Evolutionary conservation across 1,140 invertebrate genomes (phyloP), one percentile per base, ranked within the genome.

Genomic region (Brachionus angularis): DNA sequence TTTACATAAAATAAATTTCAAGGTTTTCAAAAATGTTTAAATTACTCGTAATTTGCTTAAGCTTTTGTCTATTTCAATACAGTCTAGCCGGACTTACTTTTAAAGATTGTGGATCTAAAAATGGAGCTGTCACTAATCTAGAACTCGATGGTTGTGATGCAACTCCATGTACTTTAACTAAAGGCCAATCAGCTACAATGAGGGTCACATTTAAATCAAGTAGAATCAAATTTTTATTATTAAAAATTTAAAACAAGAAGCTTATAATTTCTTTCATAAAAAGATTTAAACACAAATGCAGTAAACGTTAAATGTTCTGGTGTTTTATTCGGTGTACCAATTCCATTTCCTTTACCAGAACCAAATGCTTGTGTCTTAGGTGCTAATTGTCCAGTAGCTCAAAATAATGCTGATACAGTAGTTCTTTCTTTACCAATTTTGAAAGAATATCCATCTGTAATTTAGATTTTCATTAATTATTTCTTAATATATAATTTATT

Each of bases 331-430:
- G 58, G 58, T 16, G 29, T 64, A 31, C 58, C 58, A 46, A 46
- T 64, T 64, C 58, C 58, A 33, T 64, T 64, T 64, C 58, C 58
- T 12, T 46, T 64, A 18, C 58, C 58, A 2, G 58, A 46, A 18
- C 5, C 25, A 10, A 46, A 64, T 46, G 58, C 58, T 64, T 64
- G 58, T 46, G 47, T 46, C 31, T 29, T 64, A 3, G 21, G 29
- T 29, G 58, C 42, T 8, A 64, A 36, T 31, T 64, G 58, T 64
- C 58, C 58, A 18, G 58, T 33, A 31, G 7, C n/a, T n/a, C 23
- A 23, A 5, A 64, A 47, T 18, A 29, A 25, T 33, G 36, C 18
- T 12, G 47, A 64, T 36, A 16, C 16, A 3, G 42, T 46, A 18
- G n/a, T 12, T 16, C 3, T 64, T 8, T 31, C 36, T 4, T 16